Conservation (phyloP, 2,113 vertebrate genomes). For the Megaceryle torquata region DNA sequence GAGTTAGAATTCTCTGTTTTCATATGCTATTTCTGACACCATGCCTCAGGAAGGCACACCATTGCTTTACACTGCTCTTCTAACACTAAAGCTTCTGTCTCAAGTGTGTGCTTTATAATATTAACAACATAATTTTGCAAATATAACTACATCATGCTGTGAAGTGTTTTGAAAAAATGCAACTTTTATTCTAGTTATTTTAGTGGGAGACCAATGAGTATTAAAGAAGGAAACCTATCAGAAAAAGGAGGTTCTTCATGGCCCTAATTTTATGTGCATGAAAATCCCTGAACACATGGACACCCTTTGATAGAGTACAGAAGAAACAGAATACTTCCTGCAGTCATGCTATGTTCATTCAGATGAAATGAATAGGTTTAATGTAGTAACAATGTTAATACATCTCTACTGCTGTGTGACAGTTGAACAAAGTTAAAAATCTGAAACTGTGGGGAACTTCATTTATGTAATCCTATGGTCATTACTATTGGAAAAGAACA, state of each 20-base stretch:
- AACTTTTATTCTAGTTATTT: background rate
- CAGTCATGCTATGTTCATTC: background rate
- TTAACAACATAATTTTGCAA: background rate
- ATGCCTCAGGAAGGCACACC: background rate
- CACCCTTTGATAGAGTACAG: background rate
- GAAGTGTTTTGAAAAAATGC: background rate
- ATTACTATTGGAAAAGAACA: background rate
- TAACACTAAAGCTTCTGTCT: background rate
- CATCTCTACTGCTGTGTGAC: background rate
- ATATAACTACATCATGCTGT: background rate
- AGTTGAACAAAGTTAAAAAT: background rate
- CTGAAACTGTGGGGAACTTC: background rate
- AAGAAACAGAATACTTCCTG: background rate
- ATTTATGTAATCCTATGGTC: background rate
- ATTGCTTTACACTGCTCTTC: background rate
- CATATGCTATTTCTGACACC: background rate
- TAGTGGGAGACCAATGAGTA: background rate
- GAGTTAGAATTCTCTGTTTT: background rate
- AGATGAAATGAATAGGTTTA: background rate
- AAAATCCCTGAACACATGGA: background rate
- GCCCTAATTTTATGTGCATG: background rate
- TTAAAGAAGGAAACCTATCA: background rate
- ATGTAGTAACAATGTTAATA: background rate
- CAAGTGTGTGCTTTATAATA: background rate
- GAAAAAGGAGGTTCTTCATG: background rate